Base-by-base conservation (phyloP, 2,888 invertebrate genomes). In the Metellina segmentata region DNA sequence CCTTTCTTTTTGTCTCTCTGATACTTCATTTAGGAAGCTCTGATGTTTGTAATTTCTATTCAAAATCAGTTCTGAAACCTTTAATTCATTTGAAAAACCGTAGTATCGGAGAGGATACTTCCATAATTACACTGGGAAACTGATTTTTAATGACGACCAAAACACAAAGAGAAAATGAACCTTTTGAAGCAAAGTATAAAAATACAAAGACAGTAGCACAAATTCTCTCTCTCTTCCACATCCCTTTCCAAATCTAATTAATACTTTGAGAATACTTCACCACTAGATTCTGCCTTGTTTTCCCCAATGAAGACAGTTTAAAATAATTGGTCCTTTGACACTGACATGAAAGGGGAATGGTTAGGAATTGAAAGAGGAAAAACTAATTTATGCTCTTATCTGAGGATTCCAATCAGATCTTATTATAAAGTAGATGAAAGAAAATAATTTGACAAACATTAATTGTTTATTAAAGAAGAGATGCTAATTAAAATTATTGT, bases 201-300 rank as follows among this genome's bases (percentile, higher is more conserved):
- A 79, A 61, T 20, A 61, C 5, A 61, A 61, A 9, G 11, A 61
- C 61, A 61, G 9, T 61, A 61, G 61, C 61, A 61, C 13, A 11
- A 16, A 61, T 61, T 7, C 8, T 16, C 61, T 61, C 2, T 61
- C 6, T 61, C 34, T 34, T 34, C 53, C 16, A 79, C 16, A 61
- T n/a, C 53, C 79, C 53, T 61, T 61, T 34, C 61, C 53, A 79
- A 79, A 79, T 20, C 79, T 49, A 79, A 79, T 79, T 79, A 79
- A 79, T 20, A 34, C 61, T 13, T 79, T 53, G 13, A 20, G 61
- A 79, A 79, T 34, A n/a, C 79, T 69, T 79, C 53, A 61, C 79
- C 52, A 61, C 53, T 16, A 34, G 34, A 61, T 34, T 61, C 61
- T 79, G 61, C 34, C 34, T 61, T 79, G 61, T 61, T 79, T 61